Evolutionary conservation across 1,140 invertebrate species (phyloP).

Genomic region (Drosophila sechellia): DNA sequence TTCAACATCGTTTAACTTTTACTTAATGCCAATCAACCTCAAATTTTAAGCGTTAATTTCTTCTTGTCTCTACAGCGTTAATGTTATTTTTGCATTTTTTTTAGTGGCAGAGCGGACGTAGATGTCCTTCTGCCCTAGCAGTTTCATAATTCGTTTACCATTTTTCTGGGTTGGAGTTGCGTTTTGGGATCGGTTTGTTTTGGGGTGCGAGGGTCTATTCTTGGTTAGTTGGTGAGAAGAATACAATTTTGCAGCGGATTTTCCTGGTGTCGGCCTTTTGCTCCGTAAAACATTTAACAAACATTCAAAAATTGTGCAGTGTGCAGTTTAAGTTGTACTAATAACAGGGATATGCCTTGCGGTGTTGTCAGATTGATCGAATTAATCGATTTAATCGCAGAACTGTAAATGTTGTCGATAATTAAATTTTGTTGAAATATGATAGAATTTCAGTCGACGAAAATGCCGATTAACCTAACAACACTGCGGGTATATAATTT

Average conservation of each 20-base stretch:
- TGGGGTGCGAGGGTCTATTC: slow-evolving; percentile 17
- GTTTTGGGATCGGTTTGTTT: slow-evolving; percentile 1
- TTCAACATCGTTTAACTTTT: slow-evolving; percentile 80
- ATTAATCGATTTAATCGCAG: neutral
- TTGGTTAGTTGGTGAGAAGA: slow-evolving; percentile 46
- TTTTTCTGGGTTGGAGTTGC: slow-evolving; percentile 32
- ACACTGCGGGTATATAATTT: slow-evolving; percentile 30
- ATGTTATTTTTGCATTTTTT: slow-evolving; percentile 67
- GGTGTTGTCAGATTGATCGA: slow-evolving; percentile 6
- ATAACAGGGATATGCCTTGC: slow-evolving; percentile 60
- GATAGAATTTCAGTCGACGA: slow-evolving; percentile 3
- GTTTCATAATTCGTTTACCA: slow-evolving; percentile 83
- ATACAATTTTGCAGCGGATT: slow-evolving; percentile 77
- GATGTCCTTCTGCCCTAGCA: slow-evolving; percentile 54
- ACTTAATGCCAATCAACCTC: slow-evolving; percentile 83
- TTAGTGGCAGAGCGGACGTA: slow-evolving; percentile 70
- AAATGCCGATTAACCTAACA: slow-evolving; percentile 1
- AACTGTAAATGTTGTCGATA: neutral
- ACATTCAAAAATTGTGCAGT: slow-evolving; percentile 80
- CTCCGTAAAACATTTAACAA: slow-evolving; percentile 75
- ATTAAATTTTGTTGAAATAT: neutral
- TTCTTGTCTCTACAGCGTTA: slow-evolving; percentile 71
- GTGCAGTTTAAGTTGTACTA: slow-evolving; percentile 83
- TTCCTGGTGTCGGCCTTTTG: slow-evolving; percentile 41
- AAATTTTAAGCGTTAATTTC: slow-evolving; percentile 80